Evolutionary conservation across 2,113 vertebrate species (phyloP), one percentile per base, ranked within the genome.

Genomic region (Protomyctophum bolini): DNA sequence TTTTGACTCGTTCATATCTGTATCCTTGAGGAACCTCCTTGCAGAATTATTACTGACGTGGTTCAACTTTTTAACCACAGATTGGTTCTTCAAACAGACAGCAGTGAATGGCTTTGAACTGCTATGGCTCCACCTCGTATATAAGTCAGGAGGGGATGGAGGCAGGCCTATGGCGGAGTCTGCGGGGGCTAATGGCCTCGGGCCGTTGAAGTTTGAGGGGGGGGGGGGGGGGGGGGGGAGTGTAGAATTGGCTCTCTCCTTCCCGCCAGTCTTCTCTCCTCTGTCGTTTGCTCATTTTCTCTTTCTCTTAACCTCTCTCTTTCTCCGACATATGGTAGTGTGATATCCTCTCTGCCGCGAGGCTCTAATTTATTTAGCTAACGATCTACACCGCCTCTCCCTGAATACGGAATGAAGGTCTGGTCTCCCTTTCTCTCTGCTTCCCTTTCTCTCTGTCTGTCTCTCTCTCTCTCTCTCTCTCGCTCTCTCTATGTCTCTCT

Each of bases 351-450:
- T 88, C 81, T 87, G 89, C 86, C 87, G 75, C 80, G 74, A 90
- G 90, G 71, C 80, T 86, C 85, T 90, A 86, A 90, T 91, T 89
- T 90, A 90, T 91, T 89, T 87, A 88, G 87, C 87, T 88, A 90
- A 91, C 86, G 85, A 91, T 90, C 85, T 89, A 82, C 83, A 85
- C 77, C 86, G 79, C 88, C 83, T 89, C 86, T 89, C 86, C 77
- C 73, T 83, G 86, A 87, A 89, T 89, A 69, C 86, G 73, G 75
- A 89, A 87, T 84, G 86, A 87, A 84, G 85, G 82, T 83, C 81
- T 79, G 9, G 66, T 83, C 52, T 74, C 71, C 45, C 58, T 73
- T 64, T 81, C 62, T 77, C 55, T 65, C 57, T 49, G 8, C 57
- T 45, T 62, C 50, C 72, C 48, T 33, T 1, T 48, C 72, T 70